Evolutionary conservation across 2,113 vertebrate species (phyloP), one percentile per base, ranked within the genome.

Genomic region (Rhynchomys soricoides): DNA sequence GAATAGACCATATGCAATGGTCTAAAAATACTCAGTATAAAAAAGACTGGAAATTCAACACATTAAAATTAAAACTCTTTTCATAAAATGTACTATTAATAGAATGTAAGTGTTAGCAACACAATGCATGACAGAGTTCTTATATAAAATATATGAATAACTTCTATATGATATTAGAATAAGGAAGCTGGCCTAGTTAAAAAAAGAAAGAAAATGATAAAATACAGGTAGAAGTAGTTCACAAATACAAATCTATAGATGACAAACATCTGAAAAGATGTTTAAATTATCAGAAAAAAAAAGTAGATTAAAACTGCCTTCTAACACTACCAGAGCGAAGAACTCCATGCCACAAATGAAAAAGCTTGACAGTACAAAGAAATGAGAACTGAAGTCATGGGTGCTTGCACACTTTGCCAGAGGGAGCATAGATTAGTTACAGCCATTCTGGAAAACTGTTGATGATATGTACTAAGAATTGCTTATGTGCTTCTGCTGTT

Each of bases 201-300:
- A 68, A 57, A 81, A 92, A 29, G 71, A 74, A 86, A 87, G 43
- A 85, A 92, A 88, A 87, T 91, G 73, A 70, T 70, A 85, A 88
- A 90, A 62, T 15, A 19, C 29, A 68, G 22, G 34, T 92, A 81
- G 2, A 92, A 68, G 17, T 29, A 43, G 24, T 71, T 93, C 68
- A 89, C 31, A 66, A 82, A 73, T 1, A 73, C 88, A 79, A 88
- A n/a, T 88, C 74, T 62, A 19, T 40, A 74, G 34, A 48, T 62
- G 17, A 5, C 31, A 93, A 74, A 71, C 40, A 50, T 48, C 37
- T 77, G 82, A 68, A 81, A 88, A 48, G 8, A 40, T 50, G 37
- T 16, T 95, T 37, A 90, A 26, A 6, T 91, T 95, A 68, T 45
- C 70, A 40, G 77, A 9, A 52, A 87, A 86, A 89, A 82, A 89